Conservation (phyloP, 2,113 vertebrate species). For the Nettapus auritus region DNA sequence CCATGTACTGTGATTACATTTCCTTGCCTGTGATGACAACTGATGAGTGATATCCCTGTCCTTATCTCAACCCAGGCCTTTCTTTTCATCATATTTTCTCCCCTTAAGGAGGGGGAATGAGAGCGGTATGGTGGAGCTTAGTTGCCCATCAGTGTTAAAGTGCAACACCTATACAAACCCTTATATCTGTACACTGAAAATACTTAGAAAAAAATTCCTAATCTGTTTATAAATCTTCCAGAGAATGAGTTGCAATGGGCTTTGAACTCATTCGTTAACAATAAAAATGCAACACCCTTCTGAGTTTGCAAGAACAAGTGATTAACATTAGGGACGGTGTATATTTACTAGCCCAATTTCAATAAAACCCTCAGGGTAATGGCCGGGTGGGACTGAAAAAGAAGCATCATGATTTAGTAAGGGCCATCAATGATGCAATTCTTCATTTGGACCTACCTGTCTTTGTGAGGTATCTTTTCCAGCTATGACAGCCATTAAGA, state of each 20-base stretch:
- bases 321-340: background rate
- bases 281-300: background rate
- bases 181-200: background rate
- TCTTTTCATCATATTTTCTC: background rate
- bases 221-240: background rate
- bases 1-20: too few species aligned
- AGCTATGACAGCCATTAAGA: background rate
- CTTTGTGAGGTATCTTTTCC: background rate
- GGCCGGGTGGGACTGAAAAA: background rate
- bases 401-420: background rate
- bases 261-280: background rate
- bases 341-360: background rate
- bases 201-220: background rate
- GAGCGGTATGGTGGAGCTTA: too few species aligned
- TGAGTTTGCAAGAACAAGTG: background rate
- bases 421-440: fast-evolving
- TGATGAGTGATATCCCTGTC: too few species aligned
- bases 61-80: background rate
- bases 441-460: background rate
- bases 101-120: too few species aligned
- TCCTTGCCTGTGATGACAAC: too few species aligned
- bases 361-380: background rate
- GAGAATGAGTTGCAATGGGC: background rate
- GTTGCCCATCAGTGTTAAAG: too few species aligned
- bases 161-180: background rate